phyloP scores from a whole-genome alignment of 2,113 vertebrate species.

The Gallinago undulata region DNA sequence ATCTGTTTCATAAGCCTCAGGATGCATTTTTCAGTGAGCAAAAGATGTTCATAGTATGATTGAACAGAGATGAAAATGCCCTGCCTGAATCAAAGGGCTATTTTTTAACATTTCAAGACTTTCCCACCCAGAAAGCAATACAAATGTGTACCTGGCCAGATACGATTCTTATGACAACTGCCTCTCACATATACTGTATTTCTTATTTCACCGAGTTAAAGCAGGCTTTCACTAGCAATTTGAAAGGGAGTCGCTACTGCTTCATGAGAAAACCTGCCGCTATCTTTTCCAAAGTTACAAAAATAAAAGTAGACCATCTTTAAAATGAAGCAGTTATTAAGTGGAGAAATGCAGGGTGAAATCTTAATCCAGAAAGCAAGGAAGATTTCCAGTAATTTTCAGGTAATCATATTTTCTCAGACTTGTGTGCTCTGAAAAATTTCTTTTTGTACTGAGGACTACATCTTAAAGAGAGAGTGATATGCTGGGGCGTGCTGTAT shows the following conservation, averaged over 20 bases:
- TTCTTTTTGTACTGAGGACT: background rate
- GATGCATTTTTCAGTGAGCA: background rate
- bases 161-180: background rate
- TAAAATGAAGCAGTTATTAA: background rate
- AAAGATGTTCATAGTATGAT: background rate
- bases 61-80: slow-evolving; percentile 2
- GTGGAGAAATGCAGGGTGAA: background rate
- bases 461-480: background rate
- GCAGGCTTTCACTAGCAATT: background rate
- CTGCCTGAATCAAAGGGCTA: background rate
- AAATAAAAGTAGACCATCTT: background rate
- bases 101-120: background rate
- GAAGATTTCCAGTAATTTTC: background rate
- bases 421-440: background rate
- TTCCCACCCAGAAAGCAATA: background rate
- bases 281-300: background rate
- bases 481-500: background rate
- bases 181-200: background rate
- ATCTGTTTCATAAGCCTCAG: background rate
- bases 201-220: background rate
- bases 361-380: background rate
- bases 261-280: background rate
- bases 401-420: background rate
- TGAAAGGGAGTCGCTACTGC: background rate
- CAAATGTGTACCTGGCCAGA: background rate